Conservation (phyloP, 2,797 vertebrate species). For the Acanthornis magna region DNA sequence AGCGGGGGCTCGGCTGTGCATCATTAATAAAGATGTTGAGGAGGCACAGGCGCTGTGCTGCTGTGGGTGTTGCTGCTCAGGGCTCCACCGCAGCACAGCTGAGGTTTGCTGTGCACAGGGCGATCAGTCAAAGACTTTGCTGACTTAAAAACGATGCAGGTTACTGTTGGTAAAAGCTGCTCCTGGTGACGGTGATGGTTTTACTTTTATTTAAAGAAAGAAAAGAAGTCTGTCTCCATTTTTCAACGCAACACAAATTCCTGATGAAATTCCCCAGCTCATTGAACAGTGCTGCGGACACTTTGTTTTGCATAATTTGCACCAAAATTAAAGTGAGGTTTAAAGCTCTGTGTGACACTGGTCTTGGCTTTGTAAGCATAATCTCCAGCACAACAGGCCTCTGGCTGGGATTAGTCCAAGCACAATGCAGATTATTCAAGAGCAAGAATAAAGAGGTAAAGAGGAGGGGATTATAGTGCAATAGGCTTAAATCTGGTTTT, state of each 20-base stretch:
- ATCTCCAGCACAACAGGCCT: neutral
- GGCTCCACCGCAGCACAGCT: conserved; percentile 4
- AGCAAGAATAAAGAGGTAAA: neutral
- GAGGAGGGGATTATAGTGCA: neutral
- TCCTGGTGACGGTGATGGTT: neutral
- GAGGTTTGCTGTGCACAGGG: neutral
- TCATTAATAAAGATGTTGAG: conserved; percentile 46
- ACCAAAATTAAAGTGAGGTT: neutral
- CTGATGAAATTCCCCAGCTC: neutral
- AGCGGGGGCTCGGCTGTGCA: neutral
- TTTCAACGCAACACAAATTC: neutral
- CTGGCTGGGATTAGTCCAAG: conserved; percentile 3
- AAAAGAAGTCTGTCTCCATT: neutral
- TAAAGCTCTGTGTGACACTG: neutral
- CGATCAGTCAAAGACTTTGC: neutral
- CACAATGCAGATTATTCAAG: conserved; percentile 12
- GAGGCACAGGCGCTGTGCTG: neutral
- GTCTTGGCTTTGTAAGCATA: neutral
- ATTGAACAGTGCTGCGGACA: neutral
- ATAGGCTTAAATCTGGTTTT: neutral
- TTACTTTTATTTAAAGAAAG: neutral
- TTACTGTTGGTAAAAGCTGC: neutral
- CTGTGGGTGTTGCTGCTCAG: neutral
- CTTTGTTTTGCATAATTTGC: conserved; percentile 5
- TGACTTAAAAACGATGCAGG: neutral